These are phyloP conservation scores for Hephaestus fuliginosus DNA, from an alignment of 2,797 vertebrate genomes.

Conservation along the genomic window DNA sequence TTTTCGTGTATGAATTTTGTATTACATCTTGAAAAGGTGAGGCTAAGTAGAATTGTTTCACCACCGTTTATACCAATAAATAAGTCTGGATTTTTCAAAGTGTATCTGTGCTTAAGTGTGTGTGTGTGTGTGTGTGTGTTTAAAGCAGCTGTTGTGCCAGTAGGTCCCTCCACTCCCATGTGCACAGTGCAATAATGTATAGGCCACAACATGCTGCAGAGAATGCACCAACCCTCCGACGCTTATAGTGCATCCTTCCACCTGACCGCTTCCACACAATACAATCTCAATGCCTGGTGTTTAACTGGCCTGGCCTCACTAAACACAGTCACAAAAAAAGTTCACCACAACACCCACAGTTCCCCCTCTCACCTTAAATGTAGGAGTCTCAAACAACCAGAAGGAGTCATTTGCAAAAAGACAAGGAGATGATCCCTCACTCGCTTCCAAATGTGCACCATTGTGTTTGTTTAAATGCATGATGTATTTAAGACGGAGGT, in stretches of 20 bases:
- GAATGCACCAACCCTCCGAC: background rate
- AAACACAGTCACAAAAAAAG: background rate
- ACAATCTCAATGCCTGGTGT: background rate
- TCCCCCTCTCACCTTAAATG: background rate
- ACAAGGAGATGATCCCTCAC: background rate
- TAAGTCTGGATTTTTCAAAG: background rate
- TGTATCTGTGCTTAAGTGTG: background rate
- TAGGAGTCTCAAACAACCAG: background rate
- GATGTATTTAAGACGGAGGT: background rate
- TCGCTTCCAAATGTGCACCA: background rate
- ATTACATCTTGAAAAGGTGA: background rate
- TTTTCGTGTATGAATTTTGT: constrained; percentile 9
- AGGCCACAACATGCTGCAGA: constrained; percentile 28
- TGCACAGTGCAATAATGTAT: background rate
- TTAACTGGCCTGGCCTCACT: background rate
- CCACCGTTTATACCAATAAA: no score
- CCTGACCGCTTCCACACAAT: constrained; percentile 1
- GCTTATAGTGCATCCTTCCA: background rate
- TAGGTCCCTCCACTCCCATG: background rate
- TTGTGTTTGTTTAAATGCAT: background rate
- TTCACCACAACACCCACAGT: background rate
- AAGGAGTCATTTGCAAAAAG: no score
- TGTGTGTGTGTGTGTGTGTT: constrained; percentile 1
- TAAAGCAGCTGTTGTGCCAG: background rate
- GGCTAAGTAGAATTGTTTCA: background rate